Base-by-base conservation (phyloP, 2,113 vertebrate species). In the Elanus axillaris region DNA sequence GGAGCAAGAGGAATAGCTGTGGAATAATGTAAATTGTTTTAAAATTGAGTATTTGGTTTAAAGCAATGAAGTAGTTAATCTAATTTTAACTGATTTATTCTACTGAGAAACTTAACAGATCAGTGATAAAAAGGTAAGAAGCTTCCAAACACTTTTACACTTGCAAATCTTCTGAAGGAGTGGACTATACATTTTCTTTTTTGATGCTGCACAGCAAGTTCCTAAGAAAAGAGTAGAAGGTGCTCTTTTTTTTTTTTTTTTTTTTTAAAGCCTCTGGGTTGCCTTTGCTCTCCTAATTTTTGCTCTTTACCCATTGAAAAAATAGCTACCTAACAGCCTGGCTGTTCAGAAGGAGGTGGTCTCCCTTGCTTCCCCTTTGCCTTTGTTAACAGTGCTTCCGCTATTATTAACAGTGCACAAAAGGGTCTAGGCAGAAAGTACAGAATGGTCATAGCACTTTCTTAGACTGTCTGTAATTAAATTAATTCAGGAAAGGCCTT, bases 101-200 rank as follows among this genome's bases (percentile, higher is more conserved):
- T 86, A 21, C 34, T 71, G 47, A 68, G 43, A 78, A 95, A 42
- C 10, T 74, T 53, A 40, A n/a, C 20, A 64, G 43, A 34, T 42
- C 20, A 73, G 7, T 50, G 27, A 50, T 77, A 40, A 80, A 81
- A 87, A 63, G 20, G 9, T 66, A 83, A 85, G 56, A 88, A 77
- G 31, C 21, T 85, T 90, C n/a, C n/a, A 53, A 58, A 14, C 14
- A 25, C 7, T 72, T 42, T 16, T 2, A 1, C 68, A 16, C 42
- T 71, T 66, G 21, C 25, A 50, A 27, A 45, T 86, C 18, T 85
- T 53, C 7, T 90, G 68, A 85, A 81, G 16, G 60, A 85, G 17
- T 7, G 3, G 34, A 13, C 47, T 68, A 0, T 13, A 11, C 2
- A 16, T 53, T 53, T 53, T 26, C n/a, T 29, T 7, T 47, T 7